Percentiles rank a stretch among this genome's conserved stretches.
Conservation (phyloP, 2,113 vertebrate species). For the Phylloscopus trochilus region DNA sequence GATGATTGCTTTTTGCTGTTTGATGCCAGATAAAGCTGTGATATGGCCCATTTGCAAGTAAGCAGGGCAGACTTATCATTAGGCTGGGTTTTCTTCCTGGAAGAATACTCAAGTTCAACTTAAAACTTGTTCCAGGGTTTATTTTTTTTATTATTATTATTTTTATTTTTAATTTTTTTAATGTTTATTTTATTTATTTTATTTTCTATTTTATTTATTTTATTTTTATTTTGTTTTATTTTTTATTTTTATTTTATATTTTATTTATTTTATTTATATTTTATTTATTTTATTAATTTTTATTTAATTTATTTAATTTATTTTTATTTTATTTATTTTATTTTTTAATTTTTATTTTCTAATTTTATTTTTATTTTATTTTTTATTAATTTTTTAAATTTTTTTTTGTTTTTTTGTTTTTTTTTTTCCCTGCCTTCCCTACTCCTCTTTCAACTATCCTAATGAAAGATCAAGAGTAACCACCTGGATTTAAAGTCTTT, state of each 20-base stretch:
- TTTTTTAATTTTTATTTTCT: no score
- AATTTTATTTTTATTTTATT: neutral
- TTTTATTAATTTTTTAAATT: neutral
- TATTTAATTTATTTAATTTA: neutral
- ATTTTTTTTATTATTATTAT: no score
- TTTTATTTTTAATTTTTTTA: neutral
- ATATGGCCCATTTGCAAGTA: neutral
- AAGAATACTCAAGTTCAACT: neutral
- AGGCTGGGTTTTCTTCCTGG: neutral
- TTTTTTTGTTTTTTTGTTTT: neutral
- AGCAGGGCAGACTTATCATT: neutral
- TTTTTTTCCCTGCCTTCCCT: neutral
- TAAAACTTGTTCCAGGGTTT: neutral
- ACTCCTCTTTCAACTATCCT: neutral
- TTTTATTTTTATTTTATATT: no score
- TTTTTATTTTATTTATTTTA: neutral
- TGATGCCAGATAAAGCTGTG: neutral
- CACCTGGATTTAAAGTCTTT: neutral
- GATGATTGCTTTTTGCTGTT: rapidly evolving
- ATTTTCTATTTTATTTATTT: neutral
- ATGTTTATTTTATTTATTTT: neutral
- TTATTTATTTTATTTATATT: no score
- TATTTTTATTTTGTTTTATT: neutral
- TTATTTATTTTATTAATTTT: neutral
- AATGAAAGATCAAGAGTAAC: neutral